phyloP scores from a whole-genome alignment of 2,113 vertebrate genomes.

The Struthidea cinerea region DNA sequence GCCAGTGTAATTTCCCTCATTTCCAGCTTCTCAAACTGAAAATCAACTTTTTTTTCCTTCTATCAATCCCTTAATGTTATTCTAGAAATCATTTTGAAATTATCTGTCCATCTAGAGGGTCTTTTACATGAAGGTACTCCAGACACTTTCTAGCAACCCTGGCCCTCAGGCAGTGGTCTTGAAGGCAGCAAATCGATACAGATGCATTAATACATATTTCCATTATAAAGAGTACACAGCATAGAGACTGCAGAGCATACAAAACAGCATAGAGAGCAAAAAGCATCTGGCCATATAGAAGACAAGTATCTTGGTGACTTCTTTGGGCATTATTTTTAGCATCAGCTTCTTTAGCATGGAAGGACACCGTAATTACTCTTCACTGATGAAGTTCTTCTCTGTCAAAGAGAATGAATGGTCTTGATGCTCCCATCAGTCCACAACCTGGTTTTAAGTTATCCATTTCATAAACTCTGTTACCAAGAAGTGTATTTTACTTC shows the following conservation, averaged over 20 bases:
- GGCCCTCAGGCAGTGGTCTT: background rate
- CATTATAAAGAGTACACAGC: background rate
- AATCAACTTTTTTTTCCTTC: background rate
- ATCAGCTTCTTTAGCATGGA: background rate
- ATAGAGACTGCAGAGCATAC: background rate
- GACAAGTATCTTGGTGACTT: background rate
- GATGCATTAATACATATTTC: background rate
- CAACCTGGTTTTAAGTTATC: background rate
- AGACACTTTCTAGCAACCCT: background rate
- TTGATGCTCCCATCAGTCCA: background rate
- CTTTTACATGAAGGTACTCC: background rate
- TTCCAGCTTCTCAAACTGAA: background rate
- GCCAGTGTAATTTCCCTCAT: background rate
- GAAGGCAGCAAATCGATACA: background rate
- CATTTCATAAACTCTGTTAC: background rate
- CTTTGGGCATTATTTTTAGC: background rate
- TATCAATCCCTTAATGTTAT: background rate
- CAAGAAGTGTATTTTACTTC: background rate
- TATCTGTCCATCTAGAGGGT: background rate
- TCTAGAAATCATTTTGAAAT: background rate
- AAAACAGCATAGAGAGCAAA: background rate
- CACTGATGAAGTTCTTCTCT: background rate
- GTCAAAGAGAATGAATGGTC: background rate
- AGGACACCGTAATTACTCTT: background rate
- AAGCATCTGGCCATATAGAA: background rate